Percentiles rank a stretch among this genome's conserved stretches.
phyloP scores from a whole-genome alignment of 2,113 vertebrate genomes.

The Elephantulus edwardii region DNA sequence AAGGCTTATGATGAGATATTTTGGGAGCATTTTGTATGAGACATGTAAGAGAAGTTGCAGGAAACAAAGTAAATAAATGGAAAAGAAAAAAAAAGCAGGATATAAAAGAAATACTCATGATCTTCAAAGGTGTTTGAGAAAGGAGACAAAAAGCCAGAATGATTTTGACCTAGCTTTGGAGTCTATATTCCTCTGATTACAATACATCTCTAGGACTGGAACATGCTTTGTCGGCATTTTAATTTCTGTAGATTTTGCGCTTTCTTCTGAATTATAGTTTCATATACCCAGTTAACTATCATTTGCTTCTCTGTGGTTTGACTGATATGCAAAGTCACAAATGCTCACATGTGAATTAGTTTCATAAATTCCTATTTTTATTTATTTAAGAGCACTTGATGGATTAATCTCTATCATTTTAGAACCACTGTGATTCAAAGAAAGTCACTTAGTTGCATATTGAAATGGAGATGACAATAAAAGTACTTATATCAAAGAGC shows the following conservation, averaged over 20 bases:
- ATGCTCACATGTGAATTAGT: neutral
- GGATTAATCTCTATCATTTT: neutral
- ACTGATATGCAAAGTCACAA: no score
- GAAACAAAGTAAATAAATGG: neutral
- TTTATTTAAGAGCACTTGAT: neutral
- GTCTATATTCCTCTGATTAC: neutral
- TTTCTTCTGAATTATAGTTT: neutral
- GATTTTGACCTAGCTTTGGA: neutral
- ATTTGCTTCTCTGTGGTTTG: neutral
- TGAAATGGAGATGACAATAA: neutral
- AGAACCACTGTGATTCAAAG: neutral
- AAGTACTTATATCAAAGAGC: neutral
- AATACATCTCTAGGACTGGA: neutral
- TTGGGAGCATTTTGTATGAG: neutral
- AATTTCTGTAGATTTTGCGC: neutral
- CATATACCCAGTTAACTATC: neutral
- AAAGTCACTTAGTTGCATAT: neutral
- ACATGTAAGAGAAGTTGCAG: neutral
- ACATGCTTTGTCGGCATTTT: neutral
- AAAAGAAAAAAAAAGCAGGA: neutral
- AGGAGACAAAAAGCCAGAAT: neutral
- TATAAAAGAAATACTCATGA: neutral
- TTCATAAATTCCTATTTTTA: neutral
- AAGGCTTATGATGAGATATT: neutral
- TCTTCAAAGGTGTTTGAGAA: neutral